These are phyloP conservation scores for Reticulitermes speratus DNA, from an alignment of 1,140 invertebrate species.

Conservation along the genomic window DNA sequence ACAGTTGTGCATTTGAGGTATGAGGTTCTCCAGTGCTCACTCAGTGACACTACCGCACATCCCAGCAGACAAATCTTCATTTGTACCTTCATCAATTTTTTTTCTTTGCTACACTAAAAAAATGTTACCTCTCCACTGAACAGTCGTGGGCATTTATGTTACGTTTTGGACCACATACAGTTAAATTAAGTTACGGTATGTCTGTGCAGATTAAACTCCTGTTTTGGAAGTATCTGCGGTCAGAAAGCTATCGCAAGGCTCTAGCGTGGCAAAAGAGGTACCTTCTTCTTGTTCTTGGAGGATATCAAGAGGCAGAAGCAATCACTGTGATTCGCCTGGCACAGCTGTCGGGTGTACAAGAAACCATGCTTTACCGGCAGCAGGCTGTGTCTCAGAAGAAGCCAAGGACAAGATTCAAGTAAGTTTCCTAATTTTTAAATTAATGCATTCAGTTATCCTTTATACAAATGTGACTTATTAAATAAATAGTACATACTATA, in stretches of 20 bases:
- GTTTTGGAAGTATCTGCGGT: conserved; percentile 71
- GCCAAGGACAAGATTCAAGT: conserved; percentile 24
- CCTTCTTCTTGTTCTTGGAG: conserved; percentile 66
- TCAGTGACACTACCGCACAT: no score
- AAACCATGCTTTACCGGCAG: background rate
- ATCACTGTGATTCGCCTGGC: conserved; percentile 45
- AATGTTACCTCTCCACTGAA: no score
- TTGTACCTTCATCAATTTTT: no score
- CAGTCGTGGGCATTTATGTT: no score
- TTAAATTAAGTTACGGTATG: background rate
- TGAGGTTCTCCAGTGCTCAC: no score
- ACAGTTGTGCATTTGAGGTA: no score
- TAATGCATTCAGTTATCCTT: no score
- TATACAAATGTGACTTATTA: no score
- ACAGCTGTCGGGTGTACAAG: conserved; percentile 26
- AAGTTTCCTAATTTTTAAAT: background rate
- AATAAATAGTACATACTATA: no score
- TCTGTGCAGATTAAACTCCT: conserved; percentile 62
- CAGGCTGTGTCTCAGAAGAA: background rate
- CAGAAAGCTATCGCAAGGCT: conserved; percentile 79
- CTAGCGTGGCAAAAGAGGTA: conserved; percentile 84
- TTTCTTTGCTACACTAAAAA: no score
- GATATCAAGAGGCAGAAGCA: conserved; percentile 59
- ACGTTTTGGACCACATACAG: no score
- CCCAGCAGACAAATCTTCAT: no score